phyloP scores from a whole-genome alignment of 2,888 invertebrate genomes.

The Salticus scenicus region DNA sequence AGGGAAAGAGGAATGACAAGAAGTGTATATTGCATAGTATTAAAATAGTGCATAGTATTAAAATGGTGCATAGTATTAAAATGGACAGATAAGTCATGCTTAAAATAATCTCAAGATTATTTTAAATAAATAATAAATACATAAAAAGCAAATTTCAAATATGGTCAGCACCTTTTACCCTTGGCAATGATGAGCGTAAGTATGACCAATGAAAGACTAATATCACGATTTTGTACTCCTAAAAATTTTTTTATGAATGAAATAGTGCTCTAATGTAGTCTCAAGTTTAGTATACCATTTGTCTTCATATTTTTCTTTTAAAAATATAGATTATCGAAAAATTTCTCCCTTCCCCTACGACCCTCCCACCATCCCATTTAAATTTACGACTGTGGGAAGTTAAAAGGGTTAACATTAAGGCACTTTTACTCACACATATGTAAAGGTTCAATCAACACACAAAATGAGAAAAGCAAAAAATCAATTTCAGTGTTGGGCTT shows the following conservation, averaged over 20 bases:
- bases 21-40: no score
- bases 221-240: constrained; percentile 66
- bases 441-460: constrained; percentile 60
- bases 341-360: constrained; percentile 37
- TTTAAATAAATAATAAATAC: no score
- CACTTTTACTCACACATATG: constrained; percentile 63
- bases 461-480: constrained; percentile 33
- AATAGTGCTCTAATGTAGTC: constrained; percentile 38
- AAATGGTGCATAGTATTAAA: no score
- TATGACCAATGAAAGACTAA: constrained; percentile 69
- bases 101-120: no score
- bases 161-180: no score
- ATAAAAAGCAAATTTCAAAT: no score
- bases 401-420: constrained; percentile 68
- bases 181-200: constrained; percentile 58
- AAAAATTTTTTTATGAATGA: constrained; percentile 41
- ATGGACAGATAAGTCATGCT: no score
- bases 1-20: no score
- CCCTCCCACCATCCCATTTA: constrained; percentile 45
- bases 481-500: constrained; percentile 51
- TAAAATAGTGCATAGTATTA: no score
- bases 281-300: constrained; percentile 30
- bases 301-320: constrained; percentile 39
- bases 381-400: constrained; percentile 48
- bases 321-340: constrained; percentile 56